A percentile compares a stretch with the other conserved stretches of the same genome.
These are phyloP conservation scores for Zaprionus davidi DNA, from an alignment of 1,140 invertebrate genomes.

Conservation along the genomic window DNA sequence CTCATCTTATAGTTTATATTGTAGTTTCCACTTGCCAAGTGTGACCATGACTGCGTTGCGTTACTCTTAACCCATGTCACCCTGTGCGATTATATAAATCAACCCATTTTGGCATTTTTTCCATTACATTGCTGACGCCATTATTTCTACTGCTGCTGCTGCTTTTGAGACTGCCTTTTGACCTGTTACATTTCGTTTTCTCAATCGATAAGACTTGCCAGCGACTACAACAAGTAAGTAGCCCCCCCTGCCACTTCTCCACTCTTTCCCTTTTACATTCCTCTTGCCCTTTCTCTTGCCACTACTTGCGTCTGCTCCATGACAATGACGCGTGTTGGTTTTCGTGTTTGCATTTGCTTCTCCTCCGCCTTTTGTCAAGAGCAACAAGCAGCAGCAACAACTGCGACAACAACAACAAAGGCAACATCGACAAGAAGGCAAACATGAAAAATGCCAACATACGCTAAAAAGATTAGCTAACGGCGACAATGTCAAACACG, in stretches of 20 bases:
- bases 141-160: conserved; percentile 35
- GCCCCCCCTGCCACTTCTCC: background rate
- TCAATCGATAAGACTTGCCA: conserved; percentile 69
- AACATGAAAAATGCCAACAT: conserved; percentile 82
- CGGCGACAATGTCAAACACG: conserved; percentile 81
- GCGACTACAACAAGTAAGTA: conserved; percentile 38
- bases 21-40: background rate
- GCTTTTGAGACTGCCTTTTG: conserved; percentile 33
- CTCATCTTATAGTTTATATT: too few species aligned
- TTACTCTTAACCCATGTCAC: background rate
- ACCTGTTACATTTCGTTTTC: conserved; percentile 74
- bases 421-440: conserved; percentile 65
- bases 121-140: conserved; percentile 18
- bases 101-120: conserved; percentile 5
- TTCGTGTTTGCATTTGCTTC: conserved; percentile 76
- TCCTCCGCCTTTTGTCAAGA: conserved; percentile 57
- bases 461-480: conserved; percentile 82
- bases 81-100: conserved; percentile 15
- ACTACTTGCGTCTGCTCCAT: conserved; percentile 8
- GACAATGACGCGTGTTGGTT: conserved; percentile 69
- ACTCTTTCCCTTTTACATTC: background rate
- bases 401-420: conserved; percentile 41
- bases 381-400: conserved; percentile 44
- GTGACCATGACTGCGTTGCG: background rate
- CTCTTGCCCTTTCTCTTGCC: background rate